A percentile compares a stretch with the other conserved stretches of the same genome.
phyloP scores from a whole-genome alignment of 2,888 invertebrate species.

The Tachina lurida region DNA sequence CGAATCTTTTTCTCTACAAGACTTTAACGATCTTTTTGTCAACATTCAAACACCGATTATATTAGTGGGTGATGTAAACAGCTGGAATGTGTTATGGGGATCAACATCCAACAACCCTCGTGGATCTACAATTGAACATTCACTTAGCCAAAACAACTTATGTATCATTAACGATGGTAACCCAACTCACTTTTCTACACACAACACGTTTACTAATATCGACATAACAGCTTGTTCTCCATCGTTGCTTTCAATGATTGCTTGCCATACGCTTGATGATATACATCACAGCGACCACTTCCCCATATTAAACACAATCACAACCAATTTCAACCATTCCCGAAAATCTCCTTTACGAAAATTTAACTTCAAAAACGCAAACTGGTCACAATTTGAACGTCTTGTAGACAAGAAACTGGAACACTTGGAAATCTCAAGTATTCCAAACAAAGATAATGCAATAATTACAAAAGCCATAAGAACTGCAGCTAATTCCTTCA shows the following conservation, averaged over 20 bases:
- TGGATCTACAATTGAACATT: background rate
- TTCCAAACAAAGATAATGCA: constrained; percentile 6
- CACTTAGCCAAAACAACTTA: background rate
- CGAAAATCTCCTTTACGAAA: background rate
- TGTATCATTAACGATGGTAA: background rate
- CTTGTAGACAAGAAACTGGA: constrained; percentile 10
- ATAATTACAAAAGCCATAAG: background rate
- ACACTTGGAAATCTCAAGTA: background rate
- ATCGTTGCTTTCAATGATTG: too few relatives aligned
- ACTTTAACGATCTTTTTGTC: constrained; percentile 14
- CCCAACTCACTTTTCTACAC: background rate
- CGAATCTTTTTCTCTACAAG: constrained; percentile 8
- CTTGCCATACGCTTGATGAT: too few relatives aligned
- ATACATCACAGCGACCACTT: too few relatives aligned
- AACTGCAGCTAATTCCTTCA: background rate
- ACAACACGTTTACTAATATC: too few relatives aligned
- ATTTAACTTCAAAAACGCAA: too few relatives aligned
- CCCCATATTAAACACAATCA: too few relatives aligned
- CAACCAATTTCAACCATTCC: background rate
- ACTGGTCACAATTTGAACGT: too few relatives aligned
- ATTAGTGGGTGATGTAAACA: constrained; percentile 1
- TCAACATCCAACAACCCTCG: constrained; percentile 6
- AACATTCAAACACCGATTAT: background rate
- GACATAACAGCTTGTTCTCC: too few relatives aligned
- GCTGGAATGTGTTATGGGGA: constrained; percentile 35